phyloP scores from a whole-genome alignment of 2,888 invertebrate genomes.

The Pristionchus exspectatus region DNA sequence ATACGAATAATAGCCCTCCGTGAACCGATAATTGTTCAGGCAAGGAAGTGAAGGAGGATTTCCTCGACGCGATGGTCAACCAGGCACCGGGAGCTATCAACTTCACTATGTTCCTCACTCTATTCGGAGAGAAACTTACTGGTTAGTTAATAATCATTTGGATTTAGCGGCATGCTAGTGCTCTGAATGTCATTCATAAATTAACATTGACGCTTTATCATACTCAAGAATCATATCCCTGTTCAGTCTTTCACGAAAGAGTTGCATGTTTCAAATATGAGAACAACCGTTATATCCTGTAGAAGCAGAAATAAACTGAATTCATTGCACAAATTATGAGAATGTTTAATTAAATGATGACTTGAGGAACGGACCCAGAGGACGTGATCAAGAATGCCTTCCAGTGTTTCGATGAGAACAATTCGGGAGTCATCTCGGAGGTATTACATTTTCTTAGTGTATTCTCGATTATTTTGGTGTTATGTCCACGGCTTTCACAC shows the following conservation, averaged over 20 bases:
- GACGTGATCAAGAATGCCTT: conserved; percentile 96
- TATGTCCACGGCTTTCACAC: too few relatives aligned
- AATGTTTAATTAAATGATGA: too few relatives aligned
- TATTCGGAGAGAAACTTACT: conserved; percentile 97
- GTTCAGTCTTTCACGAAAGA: too few relatives aligned
- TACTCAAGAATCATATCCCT: too few relatives aligned
- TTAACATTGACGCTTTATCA: too few relatives aligned
- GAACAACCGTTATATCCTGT: background rate
- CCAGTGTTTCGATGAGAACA: conserved; percentile 98
- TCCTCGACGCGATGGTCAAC: conserved; percentile 97
- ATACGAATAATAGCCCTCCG: background rate
- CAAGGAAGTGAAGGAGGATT: conserved; percentile 95
- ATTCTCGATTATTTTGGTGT: background rate
- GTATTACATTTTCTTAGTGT: background rate
- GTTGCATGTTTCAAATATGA: too few relatives aligned
- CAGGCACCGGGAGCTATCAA: conserved; percentile 96
- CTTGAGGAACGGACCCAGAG: conserved; percentile 89
- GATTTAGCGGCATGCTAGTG: background rate
- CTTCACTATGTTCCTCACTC: conserved; percentile 98
- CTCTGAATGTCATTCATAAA: background rate
- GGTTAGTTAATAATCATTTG: conserved; percentile 79
- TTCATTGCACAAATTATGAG: background rate
- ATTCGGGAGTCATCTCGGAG: conserved; percentile 85
- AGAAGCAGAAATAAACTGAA: background rate
- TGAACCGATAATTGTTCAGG: conserved; percentile 82